Conservation (phyloP, 92 coral and sea anemone genomes). For the Bergia puertoricense region DNA sequence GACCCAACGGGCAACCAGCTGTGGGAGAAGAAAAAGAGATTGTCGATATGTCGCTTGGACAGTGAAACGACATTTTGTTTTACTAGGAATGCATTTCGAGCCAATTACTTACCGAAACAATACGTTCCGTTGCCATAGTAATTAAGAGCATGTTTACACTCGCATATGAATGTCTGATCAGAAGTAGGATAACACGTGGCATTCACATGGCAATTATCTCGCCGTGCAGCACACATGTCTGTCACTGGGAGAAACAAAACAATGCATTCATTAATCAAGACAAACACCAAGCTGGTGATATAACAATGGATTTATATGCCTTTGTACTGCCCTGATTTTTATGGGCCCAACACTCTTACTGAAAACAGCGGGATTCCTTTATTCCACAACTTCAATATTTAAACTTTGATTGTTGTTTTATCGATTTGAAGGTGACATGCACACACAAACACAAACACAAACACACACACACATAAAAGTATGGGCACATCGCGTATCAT, state of each 20-base stretch:
- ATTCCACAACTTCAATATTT: no score
- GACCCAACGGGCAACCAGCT: constrained; percentile 30
- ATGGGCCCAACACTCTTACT: no score
- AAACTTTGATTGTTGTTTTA: no score
- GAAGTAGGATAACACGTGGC: constrained; percentile 21
- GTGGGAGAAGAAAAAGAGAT: background rate
- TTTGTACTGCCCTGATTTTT: no score
- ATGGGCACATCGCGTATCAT: no score
- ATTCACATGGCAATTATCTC: constrained; percentile 25
- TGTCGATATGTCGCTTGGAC: background rate
- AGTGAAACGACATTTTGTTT: no score
- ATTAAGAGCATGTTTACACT: constrained; percentile 26
- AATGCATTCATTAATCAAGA: background rate
- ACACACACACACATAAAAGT: no score
- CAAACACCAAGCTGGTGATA: background rate
- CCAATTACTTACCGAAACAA: constrained; percentile 11
- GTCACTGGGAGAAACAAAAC: background rate
- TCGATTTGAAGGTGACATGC: no score
- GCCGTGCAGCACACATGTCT: constrained; percentile 14
- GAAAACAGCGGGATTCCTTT: no score
- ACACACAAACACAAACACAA: no score
- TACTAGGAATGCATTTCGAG: no score
- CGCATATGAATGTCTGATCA: constrained; percentile 14
- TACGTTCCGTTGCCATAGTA: constrained; percentile 40
- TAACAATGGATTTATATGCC: no score